Evolutionary conservation across 2,113 vertebrate species (phyloP).

Genomic region (Carlito syrichta): DNA sequence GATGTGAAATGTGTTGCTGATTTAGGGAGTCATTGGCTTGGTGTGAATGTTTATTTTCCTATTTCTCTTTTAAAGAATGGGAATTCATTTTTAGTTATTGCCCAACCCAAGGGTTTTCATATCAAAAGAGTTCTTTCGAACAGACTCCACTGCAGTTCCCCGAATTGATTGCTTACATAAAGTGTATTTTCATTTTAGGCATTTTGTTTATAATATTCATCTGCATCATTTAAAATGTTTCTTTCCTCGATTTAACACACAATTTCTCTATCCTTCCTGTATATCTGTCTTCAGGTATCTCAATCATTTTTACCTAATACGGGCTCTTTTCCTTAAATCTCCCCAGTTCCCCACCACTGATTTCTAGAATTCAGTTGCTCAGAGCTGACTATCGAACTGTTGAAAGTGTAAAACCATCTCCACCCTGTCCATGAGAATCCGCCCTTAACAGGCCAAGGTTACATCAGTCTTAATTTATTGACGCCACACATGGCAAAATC

Average conservation of each 20-base stretch:
- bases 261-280: background rate
- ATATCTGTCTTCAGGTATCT: background rate
- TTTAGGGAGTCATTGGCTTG: background rate
- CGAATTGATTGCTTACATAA: background rate
- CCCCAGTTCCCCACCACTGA: background rate
- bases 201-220: background rate
- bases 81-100: slow-evolving; percentile 26
- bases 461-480: slow-evolving; percentile 67
- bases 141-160: background rate
- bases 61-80: background rate
- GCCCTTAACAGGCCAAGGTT: slow-evolving; percentile 36
- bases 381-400: background rate
- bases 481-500: slow-evolving; percentile 60
- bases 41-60: background rate
- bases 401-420: background rate
- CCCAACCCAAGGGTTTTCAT: background rate
- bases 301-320: background rate
- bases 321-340: background rate
- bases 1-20: background rate
- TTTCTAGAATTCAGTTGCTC: slow-evolving; percentile 15
- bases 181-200: background rate
- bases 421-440: background rate
- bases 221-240: background rate
- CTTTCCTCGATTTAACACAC: background rate
- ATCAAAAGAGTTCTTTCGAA: background rate